Base-by-base conservation (phyloP, 2,888 invertebrate genomes). In the Chrysolina haemoptera region DNA sequence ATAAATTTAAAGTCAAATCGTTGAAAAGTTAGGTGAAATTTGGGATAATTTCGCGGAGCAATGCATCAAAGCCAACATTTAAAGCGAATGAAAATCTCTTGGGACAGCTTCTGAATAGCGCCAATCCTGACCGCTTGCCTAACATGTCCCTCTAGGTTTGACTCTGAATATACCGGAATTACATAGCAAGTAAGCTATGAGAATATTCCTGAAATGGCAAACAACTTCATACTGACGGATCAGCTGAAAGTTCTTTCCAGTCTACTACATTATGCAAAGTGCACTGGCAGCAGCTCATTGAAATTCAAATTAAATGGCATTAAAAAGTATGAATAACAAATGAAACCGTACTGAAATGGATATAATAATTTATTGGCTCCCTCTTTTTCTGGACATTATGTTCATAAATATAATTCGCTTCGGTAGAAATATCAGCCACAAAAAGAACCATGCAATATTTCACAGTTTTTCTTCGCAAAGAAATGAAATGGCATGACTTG, bases 61-160 rank as follows among this genome's bases (percentile, higher is more conserved):
- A 76, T 74, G 71, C 74, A 76, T 76, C 76, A 76, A 76, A 72
- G 76, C 68, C 50, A 65, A 70, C 71, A 71, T 71, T 75, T 75
- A 68, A 75, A 77, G 73, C 75, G 73, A 64, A 70, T 75, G 65
- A 73, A 77, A 68, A 64, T 69, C 77, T 75, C 71, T 63, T 1
- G 62, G 70, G 75, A 71, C 43, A 40, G 62, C 71, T 72, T 62
- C 75, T 77, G 76, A 76, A 74, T 76, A 74, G 72, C 76, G 59
- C 68, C 69, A 76, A 76, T 76, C 65, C 70, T 74, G 76, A 74
- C 76, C 76, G 70, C 59, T 73, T 62, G 69, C 62, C 62, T 63
- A 69, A 76, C 76, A 74, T 43, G 71, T 76, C 76, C 76, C 76
- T 71, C 62, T 66, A 50, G 66, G 27, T 59, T 59, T 59, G 35